These are phyloP conservation scores for Lepus timidus DNA, from an alignment of 2,113 vertebrate genomes.

Conservation along the genomic window DNA sequence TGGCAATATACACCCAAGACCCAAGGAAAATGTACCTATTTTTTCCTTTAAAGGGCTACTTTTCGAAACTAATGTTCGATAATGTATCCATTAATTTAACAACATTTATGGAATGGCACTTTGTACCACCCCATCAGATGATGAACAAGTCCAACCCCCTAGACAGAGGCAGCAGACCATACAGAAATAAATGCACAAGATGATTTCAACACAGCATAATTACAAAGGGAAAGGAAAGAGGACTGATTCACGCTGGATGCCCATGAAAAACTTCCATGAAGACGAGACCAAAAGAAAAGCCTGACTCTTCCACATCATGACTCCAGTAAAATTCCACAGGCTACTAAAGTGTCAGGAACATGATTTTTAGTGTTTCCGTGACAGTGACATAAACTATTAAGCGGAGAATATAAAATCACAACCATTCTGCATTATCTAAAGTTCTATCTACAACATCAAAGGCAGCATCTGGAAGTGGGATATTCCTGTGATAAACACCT, in stretches of 20 bases:
- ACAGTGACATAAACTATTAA: neutral
- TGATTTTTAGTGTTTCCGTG: neutral
- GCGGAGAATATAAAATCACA: neutral
- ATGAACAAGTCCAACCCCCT: neutral
- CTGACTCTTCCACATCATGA: neutral
- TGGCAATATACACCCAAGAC: neutral
- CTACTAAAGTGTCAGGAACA: neutral
- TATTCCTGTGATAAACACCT: neutral
- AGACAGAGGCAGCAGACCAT: neutral
- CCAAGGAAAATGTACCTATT: neutral
- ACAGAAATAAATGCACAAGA: neutral
- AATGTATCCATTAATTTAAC: neutral
- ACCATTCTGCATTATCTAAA: neutral
- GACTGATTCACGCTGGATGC: slow-evolving; percentile 19
- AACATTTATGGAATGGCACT: neutral
- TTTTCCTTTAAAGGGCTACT: neutral
- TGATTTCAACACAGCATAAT: slow-evolving; percentile 21
- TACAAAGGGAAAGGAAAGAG: neutral
- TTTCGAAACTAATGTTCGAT: slow-evolving; percentile 12
- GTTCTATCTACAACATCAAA: neutral
- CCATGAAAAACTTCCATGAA: slow-evolving; percentile 41
- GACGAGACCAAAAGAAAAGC: neutral
- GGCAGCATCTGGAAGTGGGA: neutral
- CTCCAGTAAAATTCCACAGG: neutral
- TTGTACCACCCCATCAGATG: neutral